Evolutionary conservation across 2,888 invertebrate species (phyloP), one percentile per base, ranked within the genome.

Genomic region (Chymomyza fuscimana): DNA sequence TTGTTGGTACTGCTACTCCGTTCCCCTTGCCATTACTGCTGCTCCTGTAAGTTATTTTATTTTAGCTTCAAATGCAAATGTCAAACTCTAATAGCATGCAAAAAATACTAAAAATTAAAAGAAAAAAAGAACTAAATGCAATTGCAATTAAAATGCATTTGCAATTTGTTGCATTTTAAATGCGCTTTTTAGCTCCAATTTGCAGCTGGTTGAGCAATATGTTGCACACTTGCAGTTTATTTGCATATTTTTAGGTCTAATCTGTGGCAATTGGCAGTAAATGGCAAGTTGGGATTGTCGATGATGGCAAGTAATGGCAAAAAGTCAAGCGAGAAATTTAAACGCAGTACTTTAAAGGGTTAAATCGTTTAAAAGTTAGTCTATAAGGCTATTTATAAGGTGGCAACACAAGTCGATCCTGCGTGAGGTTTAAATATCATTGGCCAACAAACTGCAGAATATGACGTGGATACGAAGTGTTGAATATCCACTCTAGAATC

Each of bases 141-240:
- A 76, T 77, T 73, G 79, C 75, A 86, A 81, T 84, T 86, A 70
- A 82, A 86, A 83, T 86, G 72, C 82, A 83, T 83, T 87, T 72
- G 69, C 65, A 74, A 76, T 87, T 86, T 79, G 83, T 72, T 87
- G 75, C 77, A 65, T 58, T 69, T 72, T 40, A 12, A 63, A 51
- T 29, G 73, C 73, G 62, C 66, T 72, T 73, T 74, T 73, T 73
- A 72, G 67, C 73, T 72, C 1, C 25, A 56, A 12, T 32, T 32
- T 32, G 40, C 40, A 46, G 40, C 40, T 46, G 40, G 12, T 46
- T 10, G 40, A 46, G 12, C 40, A 46, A 46, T 46, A 46, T 46
- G 40, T 46, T 46, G 40, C 40, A 12, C 58, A 22, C 56, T 56
- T 68, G 60, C 40, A 22, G 29, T 63, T 16, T 54, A n/a, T 12